Evolutionary conservation across 2,113 vertebrate species (phyloP), one percentile per base, ranked within the genome.

Genomic region (Xiphophorus couchianus): DNA sequence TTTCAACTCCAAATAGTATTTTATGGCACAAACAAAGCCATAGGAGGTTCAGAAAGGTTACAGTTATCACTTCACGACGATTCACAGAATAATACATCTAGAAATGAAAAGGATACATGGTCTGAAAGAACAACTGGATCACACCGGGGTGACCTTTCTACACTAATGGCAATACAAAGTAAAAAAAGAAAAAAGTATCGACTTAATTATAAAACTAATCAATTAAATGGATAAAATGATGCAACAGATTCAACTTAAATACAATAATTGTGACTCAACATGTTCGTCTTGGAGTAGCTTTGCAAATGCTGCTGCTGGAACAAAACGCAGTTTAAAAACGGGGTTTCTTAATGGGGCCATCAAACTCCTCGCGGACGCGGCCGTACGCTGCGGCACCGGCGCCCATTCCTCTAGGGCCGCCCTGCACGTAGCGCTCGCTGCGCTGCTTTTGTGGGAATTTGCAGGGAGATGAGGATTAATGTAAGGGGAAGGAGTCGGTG

Each of bases 351-450:
- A 96, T 91, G 87, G 97, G 97, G 88, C 96, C 96, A 84, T 99
- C 98, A 95, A 98, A 99, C 93, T 99, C 98, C 95, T 99, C 98
- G 84, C 98, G 97, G 92, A 97, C 98, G 94, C 98, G 96, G 96
- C 97, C 96, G 92, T 96, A 99, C 90, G 95, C 96, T 76, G 95
- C 90, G 93, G 96, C 96, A 94, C 96, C 96, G 93, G 97, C 95
- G 89, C 96, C 97, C 96, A 98, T 97, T 91, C 96, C 96, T 95
- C 97, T 90, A 85, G 96, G 80, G 90, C 96, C 96, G 83, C 96
- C 96, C 95, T 97, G 97, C 90, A 94, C 93, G 93, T 98, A 99
- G 94, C 97, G 97, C 94, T 99, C 98, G 92, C 96, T 96, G 95
- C 97, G 97, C 98, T 99, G 95, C 35, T 93, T 13, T 69, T 92